phyloP scores from a whole-genome alignment of 2,888 invertebrate species.

The Abrostola tripartita region DNA sequence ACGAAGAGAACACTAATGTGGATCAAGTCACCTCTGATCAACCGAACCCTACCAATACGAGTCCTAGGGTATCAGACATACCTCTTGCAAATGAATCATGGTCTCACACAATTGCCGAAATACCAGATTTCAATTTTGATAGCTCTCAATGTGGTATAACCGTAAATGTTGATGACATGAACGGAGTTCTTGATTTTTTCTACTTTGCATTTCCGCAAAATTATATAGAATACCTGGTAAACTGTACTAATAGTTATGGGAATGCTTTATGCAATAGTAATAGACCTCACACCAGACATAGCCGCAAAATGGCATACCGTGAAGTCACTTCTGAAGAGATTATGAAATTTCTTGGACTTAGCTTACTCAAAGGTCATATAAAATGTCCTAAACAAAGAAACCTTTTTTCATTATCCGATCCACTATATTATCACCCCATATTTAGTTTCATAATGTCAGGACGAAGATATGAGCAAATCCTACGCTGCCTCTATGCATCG shows the following conservation, averaged over 20 bases:
- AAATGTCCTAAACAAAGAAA: neutral
- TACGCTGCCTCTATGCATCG: slow-evolving; percentile 1
- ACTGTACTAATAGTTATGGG: neutral
- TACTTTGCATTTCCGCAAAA: neutral
- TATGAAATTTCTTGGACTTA: neutral
- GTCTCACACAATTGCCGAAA: no score
- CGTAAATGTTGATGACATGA: no score
- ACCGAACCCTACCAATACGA: no score
- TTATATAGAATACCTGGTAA: neutral
- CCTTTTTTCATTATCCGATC: neutral
- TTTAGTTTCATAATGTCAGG: slow-evolving; percentile 1
- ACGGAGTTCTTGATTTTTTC: neutral
- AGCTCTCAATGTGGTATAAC: no score
- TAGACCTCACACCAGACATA: neutral
- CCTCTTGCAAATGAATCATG: no score
- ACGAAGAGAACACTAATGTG: no score
- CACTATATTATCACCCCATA: slow-evolving; percentile 6
- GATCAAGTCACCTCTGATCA: no score
- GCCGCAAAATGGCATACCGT: neutral
- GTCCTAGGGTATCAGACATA: no score
- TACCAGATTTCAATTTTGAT: no score
- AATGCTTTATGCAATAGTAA: neutral
- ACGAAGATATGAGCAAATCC: slow-evolving; percentile 8
- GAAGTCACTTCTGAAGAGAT: neutral
- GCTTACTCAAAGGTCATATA: neutral